Evolutionary conservation across 2,113 vertebrate genomes (phyloP), one percentile per base, ranked within the genome.

Genomic region (Macrotis lagotis): DNA sequence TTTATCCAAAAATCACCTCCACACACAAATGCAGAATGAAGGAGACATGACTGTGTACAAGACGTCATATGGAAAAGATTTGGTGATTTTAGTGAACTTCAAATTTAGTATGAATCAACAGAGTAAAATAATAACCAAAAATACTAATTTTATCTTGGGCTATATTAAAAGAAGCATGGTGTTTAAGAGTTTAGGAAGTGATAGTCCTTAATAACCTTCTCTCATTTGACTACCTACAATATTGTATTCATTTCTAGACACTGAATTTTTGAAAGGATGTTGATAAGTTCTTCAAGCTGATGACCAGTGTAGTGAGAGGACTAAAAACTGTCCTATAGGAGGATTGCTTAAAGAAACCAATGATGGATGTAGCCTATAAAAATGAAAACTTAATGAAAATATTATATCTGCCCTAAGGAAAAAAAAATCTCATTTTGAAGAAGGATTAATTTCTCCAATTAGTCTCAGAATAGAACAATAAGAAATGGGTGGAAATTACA

Each of bases 1-100:
- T 51, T 92, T 83, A 12, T 48, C 90, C 0, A 0, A 47, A 1
- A 3, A 14, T n/a, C 25, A 1, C 26, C 8, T 19, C n/a, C n/a
- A n/a, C n/a, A 50, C 2, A 44, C n/a, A 83, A 44, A 19, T 83
- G 7, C 66, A 83, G 66, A 44, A 83, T 44, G 37, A 44, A 19
- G n/a, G 37, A 83, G 19, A 83, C 7, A 83, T 83, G n/a, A 2
- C 66, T 44, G 3, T 44, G 3, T 6, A 3, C 1, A 83, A 83
- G 66, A 83, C 16, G n/a, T 83, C n/a, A 6, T 24, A 0, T 44
- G 37, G 66, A 9, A 83, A 83, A 83, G 16, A 83, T 6, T 83
- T 83, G n/a, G 6, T 83, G 66, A 44, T 83, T 83, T 24, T 44
- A 44, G 16, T 24, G 66, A 19, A 83, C 66, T 44, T 44, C n/a